These are phyloP conservation scores for Nyctibius bracteatus DNA, from an alignment of 2,113 vertebrate genomes.

Conservation along the genomic window DNA sequence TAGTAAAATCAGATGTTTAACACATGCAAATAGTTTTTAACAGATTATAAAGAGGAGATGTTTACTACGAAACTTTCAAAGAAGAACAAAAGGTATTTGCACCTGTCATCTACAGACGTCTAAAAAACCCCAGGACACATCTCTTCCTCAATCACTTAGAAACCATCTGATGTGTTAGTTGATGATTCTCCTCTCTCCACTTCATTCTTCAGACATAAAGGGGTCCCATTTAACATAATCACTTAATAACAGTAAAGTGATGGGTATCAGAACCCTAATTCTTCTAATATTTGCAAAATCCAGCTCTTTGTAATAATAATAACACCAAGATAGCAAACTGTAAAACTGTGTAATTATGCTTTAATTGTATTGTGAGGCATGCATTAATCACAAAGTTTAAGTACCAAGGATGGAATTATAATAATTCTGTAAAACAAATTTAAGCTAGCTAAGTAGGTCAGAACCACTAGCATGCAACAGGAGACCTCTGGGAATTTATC, in stretches of 20 bases:
- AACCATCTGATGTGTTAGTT: conserved; percentile 55
- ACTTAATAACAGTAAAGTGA: conserved; percentile 78
- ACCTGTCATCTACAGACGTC: not conserved
- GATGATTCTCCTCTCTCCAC: conserved; percentile 68
- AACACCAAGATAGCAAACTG: conserved; percentile 85
- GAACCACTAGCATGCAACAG: conserved; percentile 85
- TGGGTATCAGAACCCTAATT: conserved; percentile 86
- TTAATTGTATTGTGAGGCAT: conserved; percentile 95
- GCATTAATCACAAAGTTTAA: conserved; percentile 94
- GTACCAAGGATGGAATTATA: conserved; percentile 89
- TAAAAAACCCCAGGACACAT: not conserved
- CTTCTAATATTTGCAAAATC: conserved; percentile 91
- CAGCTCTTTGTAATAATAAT: conserved; percentile 86
- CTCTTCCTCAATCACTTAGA: conserved; percentile 46
- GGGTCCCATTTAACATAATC: conserved; percentile 78
- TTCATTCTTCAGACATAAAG: conserved; percentile 73
- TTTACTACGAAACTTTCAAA: not conserved
- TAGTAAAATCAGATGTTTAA: not conserved
- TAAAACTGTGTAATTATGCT: conserved; percentile 90
- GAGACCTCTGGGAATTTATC: conserved; percentile 85
- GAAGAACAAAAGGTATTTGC: conserved; percentile 2
- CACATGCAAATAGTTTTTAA: not conserved
- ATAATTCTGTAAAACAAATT: conserved; percentile 93
- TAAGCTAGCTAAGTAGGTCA: conserved; percentile 94
- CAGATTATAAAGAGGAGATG: not conserved